Conservation (phyloP, 2,797 vertebrate genomes). For the Merluccius polli region DNA sequence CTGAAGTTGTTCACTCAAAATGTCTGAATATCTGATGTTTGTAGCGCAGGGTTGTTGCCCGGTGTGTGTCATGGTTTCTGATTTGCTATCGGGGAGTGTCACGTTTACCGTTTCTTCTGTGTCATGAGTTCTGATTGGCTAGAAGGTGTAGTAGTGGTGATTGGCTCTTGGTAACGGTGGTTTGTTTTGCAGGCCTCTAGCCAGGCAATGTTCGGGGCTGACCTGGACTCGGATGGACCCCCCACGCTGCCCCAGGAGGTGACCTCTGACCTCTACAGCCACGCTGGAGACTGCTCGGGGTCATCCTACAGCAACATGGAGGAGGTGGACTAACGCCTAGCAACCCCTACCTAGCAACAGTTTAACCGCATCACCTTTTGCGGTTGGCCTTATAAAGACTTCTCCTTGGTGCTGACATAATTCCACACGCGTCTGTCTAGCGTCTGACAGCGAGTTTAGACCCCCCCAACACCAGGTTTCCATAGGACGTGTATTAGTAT, state of each 20-base stretch:
- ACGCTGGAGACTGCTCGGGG: conserved; percentile 78
- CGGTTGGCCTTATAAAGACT: neutral
- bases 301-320: conserved; percentile 98
- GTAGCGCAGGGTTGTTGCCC: neutral
- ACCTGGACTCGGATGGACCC: conserved; percentile 83
- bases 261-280: conserved; percentile 78
- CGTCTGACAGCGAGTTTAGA: neutral
- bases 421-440: neutral
- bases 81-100: neutral
- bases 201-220: conserved; percentile 80
- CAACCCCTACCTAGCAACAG: neutral
- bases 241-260: conserved; percentile 80
- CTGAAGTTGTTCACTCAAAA: neutral
- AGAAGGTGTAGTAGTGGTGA: neutral
- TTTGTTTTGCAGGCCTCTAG: conserved; percentile 88
- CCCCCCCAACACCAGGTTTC: conserved; percentile 21
- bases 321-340: conserved; percentile 84
- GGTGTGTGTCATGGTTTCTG: neutral
- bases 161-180: conserved; percentile 45
- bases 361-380: neutral
- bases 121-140: neutral
- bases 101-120: neutral
- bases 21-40: neutral
- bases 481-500: conserved; percentile 36
- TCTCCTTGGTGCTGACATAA: conserved; percentile 1